Conservation (phyloP, 2,113 vertebrate genomes). For the Noturus placidus region DNA sequence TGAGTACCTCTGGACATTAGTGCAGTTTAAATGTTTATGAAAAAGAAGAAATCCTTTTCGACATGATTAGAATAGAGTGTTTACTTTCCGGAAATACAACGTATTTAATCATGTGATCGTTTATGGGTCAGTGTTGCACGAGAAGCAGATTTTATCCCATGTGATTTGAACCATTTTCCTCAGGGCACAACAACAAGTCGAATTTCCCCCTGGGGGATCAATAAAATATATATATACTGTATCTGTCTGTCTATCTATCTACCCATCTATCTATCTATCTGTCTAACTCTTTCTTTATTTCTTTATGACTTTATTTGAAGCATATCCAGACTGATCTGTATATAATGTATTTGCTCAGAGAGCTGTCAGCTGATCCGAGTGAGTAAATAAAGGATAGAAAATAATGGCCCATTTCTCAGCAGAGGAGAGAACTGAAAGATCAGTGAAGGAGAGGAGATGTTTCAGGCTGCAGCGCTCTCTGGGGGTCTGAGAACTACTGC, state of each 20-base stretch:
- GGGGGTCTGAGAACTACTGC: neutral
- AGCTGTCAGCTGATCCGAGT: neutral
- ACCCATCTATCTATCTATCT: no score
- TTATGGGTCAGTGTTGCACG: no score
- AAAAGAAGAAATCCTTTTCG: no score
- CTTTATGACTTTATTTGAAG: no score
- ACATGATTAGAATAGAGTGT: neutral
- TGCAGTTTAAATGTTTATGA: neutral
- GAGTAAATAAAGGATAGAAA: neutral
- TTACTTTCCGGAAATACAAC: no score
- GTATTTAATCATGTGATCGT: no score
- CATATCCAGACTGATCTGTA: neutral
- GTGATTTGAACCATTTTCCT: neutral
- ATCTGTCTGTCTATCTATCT: no score
- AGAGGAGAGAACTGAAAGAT: neutral
- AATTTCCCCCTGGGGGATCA: no score
- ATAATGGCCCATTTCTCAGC: neutral
- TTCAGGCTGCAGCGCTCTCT: neutral
- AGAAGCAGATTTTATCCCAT: neutral
- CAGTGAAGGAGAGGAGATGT: neutral
- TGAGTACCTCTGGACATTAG: no score
- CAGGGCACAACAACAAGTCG: neutral
- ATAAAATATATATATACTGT: no score
- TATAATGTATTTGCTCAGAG: neutral
- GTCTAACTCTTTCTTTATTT: neutral